Base-by-base conservation (phyloP, 2,113 vertebrate species). In the Passer domesticus region DNA sequence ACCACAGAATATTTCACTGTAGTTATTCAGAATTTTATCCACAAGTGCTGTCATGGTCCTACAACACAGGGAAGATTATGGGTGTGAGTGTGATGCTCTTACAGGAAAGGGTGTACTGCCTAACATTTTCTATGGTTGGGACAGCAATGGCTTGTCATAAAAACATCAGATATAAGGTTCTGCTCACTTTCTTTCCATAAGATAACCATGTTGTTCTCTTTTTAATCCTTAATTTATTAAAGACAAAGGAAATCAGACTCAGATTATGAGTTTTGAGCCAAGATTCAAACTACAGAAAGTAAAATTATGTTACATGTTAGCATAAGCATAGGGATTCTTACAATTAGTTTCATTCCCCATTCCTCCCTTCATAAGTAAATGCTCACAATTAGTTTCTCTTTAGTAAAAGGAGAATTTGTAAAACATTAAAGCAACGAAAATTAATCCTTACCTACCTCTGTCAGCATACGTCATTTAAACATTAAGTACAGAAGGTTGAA, bases 51-150 rank as follows among this genome's bases (percentile, higher is more conserved):
- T 30, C 17, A 19, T 17, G 7, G 17, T 55, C 33, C 43, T 37
- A 31, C 21, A 63, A 5, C 35, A 35, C 3, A 1, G 23, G 3
- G 7, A 5, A 74, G 9, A 30, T 13, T 1, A 22, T 6, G 9
- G 41, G 17, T 60, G 52, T 11, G 22, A 13, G 18, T 10, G 14
- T n/a, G n/a, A 9, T 60, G 19, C 22, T 79, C 15, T 37, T 22
- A 20, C 39, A 44, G 33, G 24, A 23, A 41, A 37, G 4, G 7
- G 4, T 3, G 6, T 1, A 7, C 10, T 2, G 6, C 13, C 15
- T 30, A 27, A 21, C 15, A 27, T 5, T 43, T 59, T 23, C 15
- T 19, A 46, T 7, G 4, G 10, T 4, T 11, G 4, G 23, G 19
- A 43, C 4, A 81, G 23, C 15, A 58, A n/a, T 8, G 7, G 2